Evolutionary conservation across 2,113 vertebrate genomes (phyloP), one percentile per base, ranked within the genome.

Genomic region (Eclectus roratus): DNA sequence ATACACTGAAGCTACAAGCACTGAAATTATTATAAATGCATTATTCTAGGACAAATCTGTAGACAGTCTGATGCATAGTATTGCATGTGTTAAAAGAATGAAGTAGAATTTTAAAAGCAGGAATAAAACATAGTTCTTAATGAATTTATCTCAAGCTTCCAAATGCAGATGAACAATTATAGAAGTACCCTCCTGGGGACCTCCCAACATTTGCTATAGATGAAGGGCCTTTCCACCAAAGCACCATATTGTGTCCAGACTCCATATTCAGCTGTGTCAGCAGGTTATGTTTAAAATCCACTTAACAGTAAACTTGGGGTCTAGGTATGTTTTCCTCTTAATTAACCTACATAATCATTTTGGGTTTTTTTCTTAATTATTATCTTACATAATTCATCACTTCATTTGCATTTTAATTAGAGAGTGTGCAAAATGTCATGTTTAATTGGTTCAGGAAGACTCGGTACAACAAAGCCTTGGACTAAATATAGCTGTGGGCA

Each of bases 361-460:
- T 95, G 13, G 27, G 6, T 0, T 35, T 58, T 58, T 58, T 35
- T 88, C 53, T 97, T 77, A 58, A 58, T 58, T 58, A 58, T 58
- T 58, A 35, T 97, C 96, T 95, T 97, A 93, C 85, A 97, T 96
- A 97, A 97, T 95, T 95, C 89, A 96, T 96, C 23, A 65, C 72
- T 97, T 98, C 93, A 98, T 98, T 98, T 98, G 90, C 97, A 98
- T 98, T 97, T 96, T 98, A 97, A 98, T 98, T 98, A 96, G 35
- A 91, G 76, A 85, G 63, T 43, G 89, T 96, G 78, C 93, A 97
- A 98, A 98, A 97, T 98, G 96, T 98, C 96, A 98, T 84, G 66
- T 94, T 98, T 98, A 98, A 98, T 98, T 98, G 97, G 93, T 95
- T 98, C 85, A 77, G 91, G 88, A 97, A 77, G 88, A 88, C 21